phyloP scores from a whole-genome alignment of 2,888 invertebrate genomes.

The Tenthredo scrophulariae region DNA sequence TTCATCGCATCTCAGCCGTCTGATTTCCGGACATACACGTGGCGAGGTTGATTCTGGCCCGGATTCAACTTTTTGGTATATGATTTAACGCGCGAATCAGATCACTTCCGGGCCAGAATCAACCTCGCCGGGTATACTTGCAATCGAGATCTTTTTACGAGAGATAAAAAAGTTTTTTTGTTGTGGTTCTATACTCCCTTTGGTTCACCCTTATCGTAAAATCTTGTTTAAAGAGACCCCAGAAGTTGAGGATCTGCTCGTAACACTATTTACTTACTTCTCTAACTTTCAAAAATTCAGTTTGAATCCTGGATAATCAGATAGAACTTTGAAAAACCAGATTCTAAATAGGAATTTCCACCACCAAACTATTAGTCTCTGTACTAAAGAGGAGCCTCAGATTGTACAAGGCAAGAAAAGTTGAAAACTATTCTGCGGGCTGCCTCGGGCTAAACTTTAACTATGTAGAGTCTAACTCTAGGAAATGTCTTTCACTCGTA shows the following conservation, averaged over 20 bases:
- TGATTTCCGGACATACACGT: background rate
- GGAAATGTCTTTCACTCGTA: conserved; percentile 14
- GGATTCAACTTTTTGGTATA: no score
- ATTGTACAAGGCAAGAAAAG: background rate
- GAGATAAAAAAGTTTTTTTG: background rate
- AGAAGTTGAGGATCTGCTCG: background rate
- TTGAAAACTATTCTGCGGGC: conserved; percentile 1
- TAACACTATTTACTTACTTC: background rate
- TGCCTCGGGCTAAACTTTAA: background rate
- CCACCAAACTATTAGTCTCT: background rate
- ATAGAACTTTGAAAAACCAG: conserved; percentile 6
- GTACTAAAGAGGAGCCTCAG: background rate
- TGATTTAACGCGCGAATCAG: no score
- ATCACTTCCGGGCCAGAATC: no score
- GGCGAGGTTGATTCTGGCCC: no score
- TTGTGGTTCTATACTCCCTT: background rate
- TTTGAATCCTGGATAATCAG: background rate
- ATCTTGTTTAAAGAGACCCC: background rate
- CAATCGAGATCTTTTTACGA: background rate
- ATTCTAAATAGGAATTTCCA: background rate
- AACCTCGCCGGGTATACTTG: background rate
- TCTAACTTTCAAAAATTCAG: background rate
- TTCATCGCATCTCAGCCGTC: background rate
- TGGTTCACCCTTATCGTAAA: conserved; percentile 12
- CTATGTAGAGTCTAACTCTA: background rate